Evolutionary conservation across 2,113 vertebrate species (phyloP).

Genomic region (Salminus brasiliensis): DNA sequence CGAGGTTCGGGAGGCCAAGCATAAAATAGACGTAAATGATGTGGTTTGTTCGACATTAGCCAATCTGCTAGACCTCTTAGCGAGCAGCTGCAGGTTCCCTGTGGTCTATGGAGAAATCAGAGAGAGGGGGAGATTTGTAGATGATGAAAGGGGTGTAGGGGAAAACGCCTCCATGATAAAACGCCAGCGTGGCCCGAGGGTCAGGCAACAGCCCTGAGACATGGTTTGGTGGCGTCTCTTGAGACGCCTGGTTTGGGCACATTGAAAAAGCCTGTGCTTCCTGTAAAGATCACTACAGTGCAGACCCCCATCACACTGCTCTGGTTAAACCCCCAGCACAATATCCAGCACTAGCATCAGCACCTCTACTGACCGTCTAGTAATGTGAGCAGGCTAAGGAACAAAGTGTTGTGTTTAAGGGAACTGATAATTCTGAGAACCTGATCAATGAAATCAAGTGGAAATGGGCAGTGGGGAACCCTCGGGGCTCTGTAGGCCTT

Average conservation of each 20-base stretch:
- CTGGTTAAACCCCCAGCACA: constrained; percentile 49
- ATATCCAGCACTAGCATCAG: constrained; percentile 37
- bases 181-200: constrained; percentile 25
- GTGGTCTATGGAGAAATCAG: constrained; percentile 28
- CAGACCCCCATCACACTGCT: constrained; percentile 48
- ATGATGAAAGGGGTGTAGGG: constrained; percentile 52
- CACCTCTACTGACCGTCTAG: neutral
- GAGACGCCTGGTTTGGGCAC: constrained; percentile 50
- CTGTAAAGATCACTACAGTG: constrained; percentile 44
- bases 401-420: too few species aligned
- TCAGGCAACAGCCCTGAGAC: constrained; percentile 42
- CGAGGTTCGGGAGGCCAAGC: constrained; percentile 45
- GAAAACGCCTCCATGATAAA: constrained; percentile 37
- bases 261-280: constrained; percentile 53
- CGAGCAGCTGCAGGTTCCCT: constrained; percentile 33
- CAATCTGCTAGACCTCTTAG: constrained; percentile 33
- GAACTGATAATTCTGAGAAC: too few species aligned
- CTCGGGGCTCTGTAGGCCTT: too few species aligned
- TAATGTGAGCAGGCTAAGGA: too few species aligned
- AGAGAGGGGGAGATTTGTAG: neutral
- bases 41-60: constrained; percentile 51
- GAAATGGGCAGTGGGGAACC: too few species aligned
- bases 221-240: constrained; percentile 46
- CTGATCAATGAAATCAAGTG: too few species aligned
- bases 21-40: constrained; percentile 55